Base-by-base conservation (phyloP, 1,140 invertebrate genomes). In the Drosophila varians region DNA sequence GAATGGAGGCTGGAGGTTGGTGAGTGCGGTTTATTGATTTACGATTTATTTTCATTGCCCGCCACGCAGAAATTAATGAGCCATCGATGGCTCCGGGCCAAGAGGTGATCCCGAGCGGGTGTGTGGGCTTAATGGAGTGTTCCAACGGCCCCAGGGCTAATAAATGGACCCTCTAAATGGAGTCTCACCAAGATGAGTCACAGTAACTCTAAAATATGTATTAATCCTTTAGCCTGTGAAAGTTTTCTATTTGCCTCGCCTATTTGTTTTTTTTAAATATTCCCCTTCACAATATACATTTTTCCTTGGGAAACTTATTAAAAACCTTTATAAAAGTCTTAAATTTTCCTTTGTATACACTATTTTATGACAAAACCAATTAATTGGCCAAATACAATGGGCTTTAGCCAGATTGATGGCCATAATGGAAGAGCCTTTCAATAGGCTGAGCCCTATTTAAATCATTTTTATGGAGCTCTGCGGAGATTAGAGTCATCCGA, bases 1-100 rank as follows among this genome's bases (percentile, higher is more conserved):
- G 4, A 34, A 48, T 52, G 62, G 65, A 40, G 57, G 53, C 18
- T 31, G 70, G 58, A 40, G 55, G 38, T 38, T 38, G 42, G 31
- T 28, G 58, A 86, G 72, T 86, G 66, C 60, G 75, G 65, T 72
- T 84, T 86, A 84, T 84, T 84, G 79, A 84, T 84, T 84, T 86
- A 84, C 79, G 82, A 86, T 86, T 80, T 86, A 76, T 86, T 79
- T 84, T 79, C 82, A 83, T 83, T 83, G 75, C 64, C 58, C 54
- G 60, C 46, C 60, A 64, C 57, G 66, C 76, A 72, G 77, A 80
- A 84, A 84, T 84, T 84, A 83, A 84, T 84, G 80, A 87, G 80
- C 71, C 68, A 49, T 68, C 73, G 65, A 80, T 52, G 60, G 62
- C 71, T 75, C 45, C 76, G 69, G 76, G 76, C 79, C 79, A 86